Percentiles rank a stretch among this genome's conserved stretches.
These are phyloP conservation scores for Puffinus mauretanicus DNA, from an alignment of 2,113 vertebrate species.

Conservation along the genomic window DNA sequence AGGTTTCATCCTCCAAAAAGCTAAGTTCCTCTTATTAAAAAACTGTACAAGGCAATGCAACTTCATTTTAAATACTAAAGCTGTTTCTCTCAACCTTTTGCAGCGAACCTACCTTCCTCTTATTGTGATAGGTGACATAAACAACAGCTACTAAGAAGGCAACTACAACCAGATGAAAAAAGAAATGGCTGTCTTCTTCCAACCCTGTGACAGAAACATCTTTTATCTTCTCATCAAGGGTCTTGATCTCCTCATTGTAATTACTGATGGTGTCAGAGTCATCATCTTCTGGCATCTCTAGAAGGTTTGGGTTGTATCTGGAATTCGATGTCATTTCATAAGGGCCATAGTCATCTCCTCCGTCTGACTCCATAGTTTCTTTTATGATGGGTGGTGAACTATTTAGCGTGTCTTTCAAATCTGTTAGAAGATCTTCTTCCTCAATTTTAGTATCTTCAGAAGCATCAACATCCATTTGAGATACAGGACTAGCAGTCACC, in stretches of 20 bases:
- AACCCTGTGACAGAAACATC: conserved; percentile 65
- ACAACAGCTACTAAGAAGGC: conserved; percentile 89
- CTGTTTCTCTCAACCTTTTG: neutral
- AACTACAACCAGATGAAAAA: conserved; percentile 90
- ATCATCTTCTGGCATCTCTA: conserved; percentile 19
- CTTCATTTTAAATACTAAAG: neutral
- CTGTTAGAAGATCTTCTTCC: conserved; percentile 69
- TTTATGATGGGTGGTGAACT: conserved; percentile 60
- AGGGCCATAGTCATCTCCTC: conserved; percentile 53
- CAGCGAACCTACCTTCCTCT: conserved; percentile 87
- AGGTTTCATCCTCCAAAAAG: neutral
- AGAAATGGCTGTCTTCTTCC: conserved; percentile 93
- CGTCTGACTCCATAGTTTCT: conserved; percentile 64
- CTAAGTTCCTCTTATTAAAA: neutral
- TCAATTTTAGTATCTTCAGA: conserved; percentile 69
- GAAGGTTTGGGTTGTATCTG: conserved; percentile 45
- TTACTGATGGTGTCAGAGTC: conserved; percentile 26
- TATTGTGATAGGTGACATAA: conserved; percentile 97
- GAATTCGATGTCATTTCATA: conserved; percentile 56
- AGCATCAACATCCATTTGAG: conserved; percentile 53
- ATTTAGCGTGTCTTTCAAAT: conserved; percentile 38
- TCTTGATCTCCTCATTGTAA: conserved; percentile 62
- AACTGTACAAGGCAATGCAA: accelerated
- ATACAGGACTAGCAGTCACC: neutral
- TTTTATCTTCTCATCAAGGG: conserved; percentile 56